Conservation (phyloP, 2,113 vertebrate species). For the Crotophaga sulcirostris region DNA sequence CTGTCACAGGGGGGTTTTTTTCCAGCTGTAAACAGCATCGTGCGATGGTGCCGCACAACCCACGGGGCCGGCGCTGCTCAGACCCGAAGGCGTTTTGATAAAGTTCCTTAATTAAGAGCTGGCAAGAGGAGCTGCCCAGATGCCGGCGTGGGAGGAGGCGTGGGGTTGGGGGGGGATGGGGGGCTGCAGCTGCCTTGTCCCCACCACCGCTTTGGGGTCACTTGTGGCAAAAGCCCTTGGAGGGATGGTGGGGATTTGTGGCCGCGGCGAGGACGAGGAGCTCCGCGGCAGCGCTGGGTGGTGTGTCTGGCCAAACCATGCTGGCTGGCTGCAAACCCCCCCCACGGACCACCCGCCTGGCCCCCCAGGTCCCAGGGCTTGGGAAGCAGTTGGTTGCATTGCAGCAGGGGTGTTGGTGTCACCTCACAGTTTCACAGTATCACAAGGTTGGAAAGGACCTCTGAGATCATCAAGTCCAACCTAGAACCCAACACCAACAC, state of each 20-base stretch:
- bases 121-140: not conserved
- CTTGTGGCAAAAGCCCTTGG: accelerated
- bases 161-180: no score
- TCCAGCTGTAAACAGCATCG: not conserved
- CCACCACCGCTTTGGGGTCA: not conserved
- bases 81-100: not conserved
- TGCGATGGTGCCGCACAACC: not conserved
- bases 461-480: no score
- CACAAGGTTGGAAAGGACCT: no score
- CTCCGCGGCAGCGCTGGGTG: not conserved
- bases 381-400: not conserved
- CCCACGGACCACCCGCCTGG: accelerated
- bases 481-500: no score
- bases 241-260: accelerated
- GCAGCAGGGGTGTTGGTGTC: not conserved
- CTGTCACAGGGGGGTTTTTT: not conserved
- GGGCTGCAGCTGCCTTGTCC: not conserved
- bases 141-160: not conserved
- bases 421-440: no score
- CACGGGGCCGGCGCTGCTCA: not conserved
- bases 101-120: not conserved
- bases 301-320: not conserved
- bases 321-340: not conserved
- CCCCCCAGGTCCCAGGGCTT: accelerated
- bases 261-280: not conserved